These are phyloP conservation scores for Ptychoptera albimana DNA, from an alignment of 2,888 invertebrate genomes.

Conservation along the genomic window DNA sequence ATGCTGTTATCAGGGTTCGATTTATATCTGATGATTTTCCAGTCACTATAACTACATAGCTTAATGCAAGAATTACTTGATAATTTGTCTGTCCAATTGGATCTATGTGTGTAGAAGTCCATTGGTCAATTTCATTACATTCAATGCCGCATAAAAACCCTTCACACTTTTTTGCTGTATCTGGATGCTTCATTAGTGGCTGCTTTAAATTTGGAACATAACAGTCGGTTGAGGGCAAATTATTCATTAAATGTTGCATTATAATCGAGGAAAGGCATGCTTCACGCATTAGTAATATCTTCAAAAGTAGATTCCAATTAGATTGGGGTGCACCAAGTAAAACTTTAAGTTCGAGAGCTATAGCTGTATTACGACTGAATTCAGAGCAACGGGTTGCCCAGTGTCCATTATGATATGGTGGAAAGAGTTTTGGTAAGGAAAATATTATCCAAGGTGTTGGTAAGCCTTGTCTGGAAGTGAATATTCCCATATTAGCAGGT, in stretches of 20 bases:
- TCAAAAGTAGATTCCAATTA: conserved; percentile 57
- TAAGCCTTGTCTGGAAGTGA: conserved; percentile 35
- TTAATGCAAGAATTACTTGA: conserved; percentile 44
- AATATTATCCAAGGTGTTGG: conserved; percentile 57
- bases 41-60: conserved; percentile 43
- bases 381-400: conserved; percentile 32
- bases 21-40: conserved; percentile 47
- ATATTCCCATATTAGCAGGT: conserved; percentile 36
- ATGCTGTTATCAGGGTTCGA: conserved; percentile 42
- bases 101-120: conserved; percentile 17
- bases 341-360: conserved; percentile 54
- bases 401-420: conserved; percentile 28
- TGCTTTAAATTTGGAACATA: conserved; percentile 25
- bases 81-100: conserved; percentile 34
- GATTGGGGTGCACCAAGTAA: conserved; percentile 62
- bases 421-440: conserved; percentile 45
- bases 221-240: conserved; percentile 31
- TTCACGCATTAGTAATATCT: conserved; percentile 56
- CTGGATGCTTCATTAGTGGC: conserved; percentile 31
- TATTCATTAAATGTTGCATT: conserved; percentile 34
- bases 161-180: conserved; percentile 34
- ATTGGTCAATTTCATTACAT: conserved; percentile 31
- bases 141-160: conserved; percentile 58
- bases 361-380: conserved; percentile 40
- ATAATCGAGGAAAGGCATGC: conserved; percentile 45